phyloP scores from a whole-genome alignment of 2,888 invertebrate species.

The Agonopterix subpropinquella region DNA sequence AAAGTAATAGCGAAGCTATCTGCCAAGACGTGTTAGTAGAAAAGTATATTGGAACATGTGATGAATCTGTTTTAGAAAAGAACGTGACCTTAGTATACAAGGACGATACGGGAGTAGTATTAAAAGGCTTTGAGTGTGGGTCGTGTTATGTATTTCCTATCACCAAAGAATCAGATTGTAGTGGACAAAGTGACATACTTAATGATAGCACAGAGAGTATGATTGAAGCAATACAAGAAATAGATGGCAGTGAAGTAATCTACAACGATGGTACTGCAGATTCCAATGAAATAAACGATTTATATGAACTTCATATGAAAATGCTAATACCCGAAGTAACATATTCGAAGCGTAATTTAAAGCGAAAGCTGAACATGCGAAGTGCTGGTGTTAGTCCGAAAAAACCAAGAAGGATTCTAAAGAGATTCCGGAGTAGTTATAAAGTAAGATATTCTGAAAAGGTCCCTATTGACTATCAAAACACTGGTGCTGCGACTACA shows the following conservation, averaged over 20 bases:
- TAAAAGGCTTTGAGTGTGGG: constrained; percentile 37
- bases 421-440: background rate
- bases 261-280: constrained; percentile 7
- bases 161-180: constrained; percentile 10
- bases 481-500: constrained; percentile 24
- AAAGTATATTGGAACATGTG: background rate
- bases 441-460: constrained; percentile 29
- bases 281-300: too few relatives aligned
- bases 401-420: constrained; percentile 1
- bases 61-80: background rate
- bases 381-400: constrained; percentile 18
- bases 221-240: constrained; percentile 14
- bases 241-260: background rate
- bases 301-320: constrained; percentile 22
- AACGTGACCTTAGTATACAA: constrained; percentile 10
- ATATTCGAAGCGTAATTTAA: constrained; percentile 35
- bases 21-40: too few relatives aligned
- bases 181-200: constrained; percentile 3
- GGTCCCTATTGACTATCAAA: constrained; percentile 55
- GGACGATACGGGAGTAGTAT: constrained; percentile 24
- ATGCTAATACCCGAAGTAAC: constrained; percentile 40
- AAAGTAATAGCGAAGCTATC: too few relatives aligned
- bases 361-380: constrained; percentile 43
- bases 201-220: constrained; percentile 9
- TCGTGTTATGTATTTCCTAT: constrained; percentile 43